phyloP scores from a whole-genome alignment of 37 sponge, comb jelly and placozoan genomes.

The Beroe ovata region DNA sequence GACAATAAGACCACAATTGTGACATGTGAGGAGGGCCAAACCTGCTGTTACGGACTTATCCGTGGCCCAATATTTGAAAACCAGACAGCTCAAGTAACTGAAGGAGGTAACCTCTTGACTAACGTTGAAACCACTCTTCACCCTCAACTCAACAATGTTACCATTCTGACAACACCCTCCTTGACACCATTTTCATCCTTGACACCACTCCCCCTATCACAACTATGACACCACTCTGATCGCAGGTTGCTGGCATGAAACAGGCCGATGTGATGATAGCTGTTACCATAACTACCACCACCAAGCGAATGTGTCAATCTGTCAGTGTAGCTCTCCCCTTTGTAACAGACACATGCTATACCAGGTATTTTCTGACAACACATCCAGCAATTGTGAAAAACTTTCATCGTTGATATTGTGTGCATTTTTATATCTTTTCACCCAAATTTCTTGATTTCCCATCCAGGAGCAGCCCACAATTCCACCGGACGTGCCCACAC shows the following conservation, averaged over 20 bases:
- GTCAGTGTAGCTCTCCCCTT: background rate
- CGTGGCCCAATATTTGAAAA: background rate
- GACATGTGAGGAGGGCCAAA: background rate
- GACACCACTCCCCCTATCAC: background rate
- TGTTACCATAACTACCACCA: background rate
- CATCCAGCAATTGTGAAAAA: no score
- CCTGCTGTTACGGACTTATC: background rate
- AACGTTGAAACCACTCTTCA: no score
- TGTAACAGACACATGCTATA: background rate
- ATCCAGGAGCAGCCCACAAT: background rate
- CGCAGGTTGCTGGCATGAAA: background rate
- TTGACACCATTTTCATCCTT: no score
- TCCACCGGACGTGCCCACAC: background rate
- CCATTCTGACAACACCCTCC: no score
- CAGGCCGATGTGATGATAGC: background rate
- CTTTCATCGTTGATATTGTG: no score
- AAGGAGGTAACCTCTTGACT: no score
- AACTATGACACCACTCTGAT: no score
- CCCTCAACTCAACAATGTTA: no score
- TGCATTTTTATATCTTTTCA: no score
- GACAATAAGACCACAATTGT: background rate
- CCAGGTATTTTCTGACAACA: background rate
- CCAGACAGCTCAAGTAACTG: background rate
- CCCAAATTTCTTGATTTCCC: no score
- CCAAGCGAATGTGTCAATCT: background rate